A percentile compares a stretch with the other conserved stretches of the same genome.
Conservation (phyloP, 2,888 invertebrate species). For the Chaetogeoica ovagalla region DNA sequence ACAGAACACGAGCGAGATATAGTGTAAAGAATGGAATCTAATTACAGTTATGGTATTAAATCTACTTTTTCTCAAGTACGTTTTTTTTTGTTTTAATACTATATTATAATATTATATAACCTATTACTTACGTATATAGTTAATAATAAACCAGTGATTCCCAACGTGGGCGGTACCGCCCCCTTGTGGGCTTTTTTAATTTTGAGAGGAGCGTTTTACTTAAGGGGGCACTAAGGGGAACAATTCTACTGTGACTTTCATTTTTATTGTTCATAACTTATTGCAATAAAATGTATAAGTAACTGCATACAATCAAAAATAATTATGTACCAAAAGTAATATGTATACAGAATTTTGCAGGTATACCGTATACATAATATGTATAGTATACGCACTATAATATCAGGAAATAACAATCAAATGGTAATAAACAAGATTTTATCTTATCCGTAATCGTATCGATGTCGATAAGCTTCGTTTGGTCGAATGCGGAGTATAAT, state of each 20-base stretch:
- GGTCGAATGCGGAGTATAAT: too few relatives aligned
- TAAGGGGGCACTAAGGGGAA: neutral
- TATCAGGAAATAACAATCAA: neutral
- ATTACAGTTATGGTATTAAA: slow-evolving; percentile 33
- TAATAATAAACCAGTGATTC: neutral
- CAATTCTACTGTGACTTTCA: neutral
- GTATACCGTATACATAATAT: neutral
- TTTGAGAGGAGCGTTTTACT: neutral
- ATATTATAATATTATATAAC: neutral
- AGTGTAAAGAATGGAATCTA: neutral
- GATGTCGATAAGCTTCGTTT: neutral
- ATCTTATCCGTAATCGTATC: slow-evolving; percentile 5
- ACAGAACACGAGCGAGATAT: neutral
- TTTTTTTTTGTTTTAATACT: neutral
- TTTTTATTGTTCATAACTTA: too few relatives aligned
- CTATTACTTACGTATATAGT: neutral
- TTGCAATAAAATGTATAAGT: neutral
- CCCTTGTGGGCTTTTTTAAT: neutral
- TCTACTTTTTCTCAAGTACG: slow-evolving; percentile 47
- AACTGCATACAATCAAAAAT: neutral
- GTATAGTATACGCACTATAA: too few relatives aligned
- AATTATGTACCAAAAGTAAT: neutral
- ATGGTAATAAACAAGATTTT: neutral
- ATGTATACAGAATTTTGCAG: too few relatives aligned
- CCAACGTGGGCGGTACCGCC: neutral